Evolutionary conservation across 2,888 invertebrate genomes (phyloP).

Genomic region (Caradrina kadenii): DNA sequence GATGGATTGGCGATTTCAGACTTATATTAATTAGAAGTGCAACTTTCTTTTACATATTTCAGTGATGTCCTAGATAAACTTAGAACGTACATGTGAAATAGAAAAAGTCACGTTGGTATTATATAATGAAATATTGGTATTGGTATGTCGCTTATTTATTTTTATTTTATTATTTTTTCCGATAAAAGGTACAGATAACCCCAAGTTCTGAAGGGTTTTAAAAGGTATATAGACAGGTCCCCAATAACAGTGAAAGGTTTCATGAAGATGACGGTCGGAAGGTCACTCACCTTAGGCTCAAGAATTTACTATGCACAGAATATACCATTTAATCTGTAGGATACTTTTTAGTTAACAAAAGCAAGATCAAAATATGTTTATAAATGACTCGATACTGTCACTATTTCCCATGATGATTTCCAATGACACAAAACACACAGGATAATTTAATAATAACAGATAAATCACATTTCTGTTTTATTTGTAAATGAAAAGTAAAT

Average conservation of each 20-base stretch:
- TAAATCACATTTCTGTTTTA: slow-evolving; percentile 37
- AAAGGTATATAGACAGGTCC: slow-evolving; percentile 17
- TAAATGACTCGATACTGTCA: background rate
- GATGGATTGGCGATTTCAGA: too few relatives aligned
- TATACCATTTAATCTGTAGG: background rate
- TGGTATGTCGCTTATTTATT: slow-evolving; percentile 5
- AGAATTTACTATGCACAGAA: background rate
- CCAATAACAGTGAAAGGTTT: slow-evolving; percentile 22
- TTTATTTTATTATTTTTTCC: slow-evolving; percentile 18
- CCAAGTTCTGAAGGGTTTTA: slow-evolving; percentile 23
- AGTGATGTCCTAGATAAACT: too few relatives aligned
- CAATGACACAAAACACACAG: slow-evolving; percentile 4
- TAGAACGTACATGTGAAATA: too few relatives aligned
- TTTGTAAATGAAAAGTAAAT: slow-evolving; percentile 51
- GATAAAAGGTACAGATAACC: slow-evolving; percentile 26
- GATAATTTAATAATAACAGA: slow-evolving; percentile 39
- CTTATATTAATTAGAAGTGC: too few relatives aligned
- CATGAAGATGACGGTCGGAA: slow-evolving; percentile 7
- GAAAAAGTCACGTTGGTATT: too few relatives aligned
- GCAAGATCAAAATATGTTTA: background rate
- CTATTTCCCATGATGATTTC: background rate
- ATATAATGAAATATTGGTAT: background rate
- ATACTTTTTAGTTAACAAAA: background rate
- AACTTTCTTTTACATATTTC: too few relatives aligned
- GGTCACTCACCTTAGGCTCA: slow-evolving; percentile 7